phyloP scores from a whole-genome alignment of 2,797 vertebrate genomes.

The Danio jaintianensis region DNA sequence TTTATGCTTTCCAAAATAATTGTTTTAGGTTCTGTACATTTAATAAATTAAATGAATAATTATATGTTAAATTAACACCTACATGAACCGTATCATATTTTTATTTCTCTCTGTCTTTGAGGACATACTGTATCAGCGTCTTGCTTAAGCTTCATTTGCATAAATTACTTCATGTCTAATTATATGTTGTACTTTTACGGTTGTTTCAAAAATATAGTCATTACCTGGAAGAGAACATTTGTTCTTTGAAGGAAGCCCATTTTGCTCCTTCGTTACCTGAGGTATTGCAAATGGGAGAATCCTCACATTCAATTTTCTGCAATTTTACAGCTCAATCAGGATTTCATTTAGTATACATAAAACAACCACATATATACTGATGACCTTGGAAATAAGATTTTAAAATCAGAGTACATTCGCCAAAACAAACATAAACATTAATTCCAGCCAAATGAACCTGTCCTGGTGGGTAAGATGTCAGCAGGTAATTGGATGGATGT shows the following conservation, averaged over 20 bases:
- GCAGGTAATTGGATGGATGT: conserved; percentile 8
- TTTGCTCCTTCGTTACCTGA: conserved; percentile 21
- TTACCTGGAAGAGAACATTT: conserved; percentile 57
- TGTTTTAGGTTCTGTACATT: not conserved
- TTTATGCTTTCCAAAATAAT: too few species aligned
- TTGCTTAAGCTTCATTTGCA: conserved; percentile 14
- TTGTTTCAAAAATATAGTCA: conserved; percentile 32
- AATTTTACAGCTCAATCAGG: conserved; percentile 42
- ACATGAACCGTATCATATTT: not conserved
- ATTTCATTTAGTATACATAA: conserved; percentile 21
- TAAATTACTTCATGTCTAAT: conserved; percentile 39
- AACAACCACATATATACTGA: not conserved
- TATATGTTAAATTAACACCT: not conserved
- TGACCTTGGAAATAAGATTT: conserved; percentile 12
- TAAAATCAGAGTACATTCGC: conserved; percentile 11
- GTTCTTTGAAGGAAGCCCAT: conserved; percentile 39
- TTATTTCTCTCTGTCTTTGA: not conserved
- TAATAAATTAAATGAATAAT: too few species aligned
- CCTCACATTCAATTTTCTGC: conserved; percentile 43
- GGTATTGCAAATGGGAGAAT: conserved; percentile 18
- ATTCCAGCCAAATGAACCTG: conserved; percentile 5
- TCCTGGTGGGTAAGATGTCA: conserved; percentile 20
- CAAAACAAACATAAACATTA: conserved; percentile 8
- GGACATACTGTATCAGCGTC: conserved; percentile 24
- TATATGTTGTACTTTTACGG: conserved; percentile 19